Evolutionary conservation across 1,140 invertebrate genomes (phyloP).

Genomic region (Protaetia brevitarsis): DNA sequence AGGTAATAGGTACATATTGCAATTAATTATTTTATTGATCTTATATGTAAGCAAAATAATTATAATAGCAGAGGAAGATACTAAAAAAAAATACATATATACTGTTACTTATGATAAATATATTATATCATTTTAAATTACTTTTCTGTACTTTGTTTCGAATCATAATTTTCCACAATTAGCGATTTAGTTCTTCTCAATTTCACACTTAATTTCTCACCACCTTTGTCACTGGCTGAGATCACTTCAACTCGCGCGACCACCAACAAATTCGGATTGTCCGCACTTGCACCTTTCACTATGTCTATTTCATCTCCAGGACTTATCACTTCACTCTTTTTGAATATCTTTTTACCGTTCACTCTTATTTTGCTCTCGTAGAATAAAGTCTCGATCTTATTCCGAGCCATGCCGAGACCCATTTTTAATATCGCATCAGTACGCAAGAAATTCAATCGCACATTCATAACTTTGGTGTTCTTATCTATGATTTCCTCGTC

Average conservation of each 20-base stretch:
- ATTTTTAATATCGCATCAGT: constrained; percentile 64
- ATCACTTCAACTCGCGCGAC: constrained; percentile 61
- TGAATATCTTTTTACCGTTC: constrained; percentile 63
- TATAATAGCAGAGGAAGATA: too few relatives aligned
- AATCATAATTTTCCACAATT: constrained; percentile 60
- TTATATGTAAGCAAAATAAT: too few relatives aligned
- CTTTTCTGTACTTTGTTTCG: constrained; percentile 21
- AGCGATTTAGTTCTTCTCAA: constrained; percentile 59
- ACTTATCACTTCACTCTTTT: constrained; percentile 59
- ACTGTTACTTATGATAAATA: background rate
- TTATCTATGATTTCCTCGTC: constrained; percentile 45
- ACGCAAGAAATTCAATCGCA: constrained; percentile 59
- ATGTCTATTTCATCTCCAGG: constrained; percentile 66
- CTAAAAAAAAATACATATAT: too few relatives aligned
- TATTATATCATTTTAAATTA: background rate
- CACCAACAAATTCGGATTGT: constrained; percentile 59
- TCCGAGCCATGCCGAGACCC: constrained; percentile 63
- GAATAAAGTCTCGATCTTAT: constrained; percentile 64
- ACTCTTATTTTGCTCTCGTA: constrained; percentile 65
- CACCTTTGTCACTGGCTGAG: constrained; percentile 45
- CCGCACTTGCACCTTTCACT: constrained; percentile 55
- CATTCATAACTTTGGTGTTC: constrained; percentile 57
- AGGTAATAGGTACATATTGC: too few relatives aligned
- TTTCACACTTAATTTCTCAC: constrained; percentile 53
- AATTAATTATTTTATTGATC: too few relatives aligned